Conservation (phyloP, 2,888 invertebrate species). For the Lycaena phlaeas region DNA sequence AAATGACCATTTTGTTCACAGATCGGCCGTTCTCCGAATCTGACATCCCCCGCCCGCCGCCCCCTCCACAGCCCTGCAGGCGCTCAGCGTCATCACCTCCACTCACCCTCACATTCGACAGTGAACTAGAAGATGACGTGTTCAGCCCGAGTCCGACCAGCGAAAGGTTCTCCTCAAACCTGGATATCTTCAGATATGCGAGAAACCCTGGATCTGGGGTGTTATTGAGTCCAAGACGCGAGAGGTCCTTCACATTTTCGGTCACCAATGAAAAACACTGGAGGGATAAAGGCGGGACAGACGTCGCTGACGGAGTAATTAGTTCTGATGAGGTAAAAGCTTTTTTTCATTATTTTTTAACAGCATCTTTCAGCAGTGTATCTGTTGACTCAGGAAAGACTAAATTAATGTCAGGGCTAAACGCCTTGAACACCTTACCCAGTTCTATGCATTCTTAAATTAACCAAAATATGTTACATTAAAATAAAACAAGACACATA, state of each 20-base stretch:
- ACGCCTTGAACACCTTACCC: no score
- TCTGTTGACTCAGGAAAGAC: no score
- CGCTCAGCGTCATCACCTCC: constrained; percentile 57
- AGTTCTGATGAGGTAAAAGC: constrained; percentile 54
- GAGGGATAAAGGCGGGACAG: constrained; percentile 64
- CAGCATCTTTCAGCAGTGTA: no score
- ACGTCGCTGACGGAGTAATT: constrained; percentile 49
- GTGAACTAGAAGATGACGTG: constrained; percentile 63
- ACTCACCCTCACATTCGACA: constrained; percentile 46
- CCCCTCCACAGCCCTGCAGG: constrained; percentile 35
- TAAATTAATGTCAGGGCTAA: no score
- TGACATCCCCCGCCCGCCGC: constrained; percentile 39
- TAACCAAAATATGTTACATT: no score
- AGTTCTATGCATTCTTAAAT: no score
- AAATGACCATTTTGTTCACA: constrained; percentile 35
- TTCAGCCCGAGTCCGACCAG: constrained; percentile 50
- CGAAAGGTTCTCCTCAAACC: constrained; percentile 24
- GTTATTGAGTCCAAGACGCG: constrained; percentile 51
- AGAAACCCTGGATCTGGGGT: constrained; percentile 55
- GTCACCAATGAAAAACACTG: constrained; percentile 61
- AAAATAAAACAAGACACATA: no score
- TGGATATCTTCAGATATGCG: constrained; percentile 56
- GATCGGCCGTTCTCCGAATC: constrained; percentile 64
- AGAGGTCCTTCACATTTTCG: constrained; percentile 54
- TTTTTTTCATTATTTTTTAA: no score